Percentiles rank a stretch among this genome's conserved stretches.
Conservation (phyloP, 2,888 invertebrate genomes). For the Harpalus rubripes region DNA sequence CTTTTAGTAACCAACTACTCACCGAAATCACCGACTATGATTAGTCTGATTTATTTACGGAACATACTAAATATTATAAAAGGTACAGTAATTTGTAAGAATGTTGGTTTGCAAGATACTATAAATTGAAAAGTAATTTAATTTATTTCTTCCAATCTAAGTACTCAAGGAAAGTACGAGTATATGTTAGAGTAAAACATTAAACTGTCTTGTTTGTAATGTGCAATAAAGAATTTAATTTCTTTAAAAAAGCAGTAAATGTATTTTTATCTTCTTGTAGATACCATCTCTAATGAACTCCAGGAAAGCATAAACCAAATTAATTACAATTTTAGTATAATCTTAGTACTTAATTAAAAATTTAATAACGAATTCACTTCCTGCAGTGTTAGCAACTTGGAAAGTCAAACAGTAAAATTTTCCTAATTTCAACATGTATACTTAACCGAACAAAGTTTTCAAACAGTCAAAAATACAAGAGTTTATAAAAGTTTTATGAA, state of each 20-base stretch:
- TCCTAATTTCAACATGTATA: neutral
- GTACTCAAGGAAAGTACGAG: neutral
- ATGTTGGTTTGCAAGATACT: too few relatives aligned
- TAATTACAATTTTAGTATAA: neutral
- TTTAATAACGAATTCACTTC: neutral
- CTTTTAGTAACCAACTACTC: too few relatives aligned
- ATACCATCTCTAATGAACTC: neutral
- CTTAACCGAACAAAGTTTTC: neutral
- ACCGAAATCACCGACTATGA: too few relatives aligned
- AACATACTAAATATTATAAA: too few relatives aligned
- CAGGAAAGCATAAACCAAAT: neutral
- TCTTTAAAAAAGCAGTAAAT: neutral
- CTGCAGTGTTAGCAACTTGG: neutral
- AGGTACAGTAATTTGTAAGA: too few relatives aligned
- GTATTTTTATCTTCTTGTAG: neutral
- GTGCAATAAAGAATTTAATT: neutral
- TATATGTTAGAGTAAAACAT: neutral
- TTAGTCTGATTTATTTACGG: too few relatives aligned
- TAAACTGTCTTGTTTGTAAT: neutral
- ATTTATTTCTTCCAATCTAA: too few relatives aligned
- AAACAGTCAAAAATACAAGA: neutral
- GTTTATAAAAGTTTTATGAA: neutral
- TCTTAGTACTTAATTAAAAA: neutral
- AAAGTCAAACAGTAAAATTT: conserved; percentile 5
- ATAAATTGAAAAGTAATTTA: too few relatives aligned